Conservation (phyloP, 2,888 invertebrate species). For the Parelbella ahira region DNA sequence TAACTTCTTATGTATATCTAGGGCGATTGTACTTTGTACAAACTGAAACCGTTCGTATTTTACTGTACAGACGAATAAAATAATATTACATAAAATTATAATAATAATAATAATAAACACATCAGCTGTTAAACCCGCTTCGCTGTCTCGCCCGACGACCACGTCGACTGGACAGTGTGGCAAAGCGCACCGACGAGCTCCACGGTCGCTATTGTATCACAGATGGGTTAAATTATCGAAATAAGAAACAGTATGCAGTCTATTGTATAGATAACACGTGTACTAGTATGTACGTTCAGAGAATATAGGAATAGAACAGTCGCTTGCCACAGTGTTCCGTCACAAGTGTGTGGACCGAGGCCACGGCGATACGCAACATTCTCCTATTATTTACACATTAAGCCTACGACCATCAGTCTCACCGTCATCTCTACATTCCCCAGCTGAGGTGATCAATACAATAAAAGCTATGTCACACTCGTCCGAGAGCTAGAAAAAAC, state of each 20-base stretch:
- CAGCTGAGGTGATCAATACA: slow-evolving; percentile 62
- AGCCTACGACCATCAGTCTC: slow-evolving; percentile 79
- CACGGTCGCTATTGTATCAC: slow-evolving; percentile 74
- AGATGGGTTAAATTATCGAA: slow-evolving; percentile 67
- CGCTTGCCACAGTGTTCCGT: slow-evolving; percentile 68
- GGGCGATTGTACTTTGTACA: slow-evolving; percentile 81
- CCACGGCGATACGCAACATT: slow-evolving; percentile 74
- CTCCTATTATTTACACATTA: slow-evolving; percentile 79
- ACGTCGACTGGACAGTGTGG: slow-evolving; percentile 69
- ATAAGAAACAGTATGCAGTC: slow-evolving; percentile 52
- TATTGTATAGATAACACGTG: slow-evolving; percentile 39
- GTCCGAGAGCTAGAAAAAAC: slow-evolving; percentile 68
- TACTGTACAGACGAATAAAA: too few relatives aligned
- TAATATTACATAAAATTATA: too few relatives aligned
- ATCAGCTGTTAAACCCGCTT: slow-evolving; percentile 49
- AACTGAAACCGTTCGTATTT: slow-evolving; percentile 64
- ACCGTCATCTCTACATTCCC: slow-evolving; percentile 69
- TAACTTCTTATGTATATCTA: slow-evolving; percentile 80
- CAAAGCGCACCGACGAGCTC: slow-evolving; percentile 49
- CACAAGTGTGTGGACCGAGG: slow-evolving; percentile 70
- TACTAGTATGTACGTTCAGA: too few relatives aligned
- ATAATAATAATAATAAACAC: slow-evolving; percentile 46
- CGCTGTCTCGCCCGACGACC: slow-evolving; percentile 47
- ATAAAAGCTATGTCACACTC: slow-evolving; percentile 63
- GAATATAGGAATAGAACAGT: slow-evolving; percentile 41